Evolutionary conservation across 92 coral and sea anemone genomes (phyloP).

Genomic region (Ricordea florida): DNA sequence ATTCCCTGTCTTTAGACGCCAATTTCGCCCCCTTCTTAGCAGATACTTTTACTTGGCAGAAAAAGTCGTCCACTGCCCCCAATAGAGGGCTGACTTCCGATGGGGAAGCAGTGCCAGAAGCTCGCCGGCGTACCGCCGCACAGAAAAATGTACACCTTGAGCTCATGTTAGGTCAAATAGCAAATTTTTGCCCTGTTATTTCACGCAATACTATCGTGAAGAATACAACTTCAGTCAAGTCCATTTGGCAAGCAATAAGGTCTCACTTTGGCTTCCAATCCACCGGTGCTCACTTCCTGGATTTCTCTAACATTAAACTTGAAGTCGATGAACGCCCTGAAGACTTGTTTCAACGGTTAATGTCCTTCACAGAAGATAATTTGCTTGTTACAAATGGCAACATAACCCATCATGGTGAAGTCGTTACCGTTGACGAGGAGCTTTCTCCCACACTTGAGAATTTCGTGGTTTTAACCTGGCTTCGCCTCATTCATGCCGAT

Average conservation of each 20-base stretch:
- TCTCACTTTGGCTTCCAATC: slow-evolving; percentile 48
- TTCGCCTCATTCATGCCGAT: background rate
- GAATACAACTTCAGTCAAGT: slow-evolving; percentile 32
- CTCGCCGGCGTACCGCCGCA: slow-evolving; percentile 23
- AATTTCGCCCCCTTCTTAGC: no score
- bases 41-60: no score
- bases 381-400: slow-evolving; percentile 22
- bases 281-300: slow-evolving; percentile 41
- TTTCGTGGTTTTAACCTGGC: slow-evolving; percentile 16
- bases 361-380: slow-evolving; percentile 19
- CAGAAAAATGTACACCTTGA: no score
- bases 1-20: no score
- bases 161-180: no score
- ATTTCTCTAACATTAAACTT: slow-evolving; percentile 34
- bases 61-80: no score
- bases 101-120: no score
- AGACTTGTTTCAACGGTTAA: slow-evolving; percentile 23
- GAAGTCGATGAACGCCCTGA: slow-evolving; percentile 45
- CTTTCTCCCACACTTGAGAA: slow-evolving; percentile 56
- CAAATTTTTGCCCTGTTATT: slow-evolving; percentile 46
- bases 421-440: slow-evolving; percentile 44
- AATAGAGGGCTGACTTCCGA: no score
- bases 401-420: slow-evolving; percentile 51
- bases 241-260: slow-evolving; percentile 43
- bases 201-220: slow-evolving; percentile 36